Conservation (phyloP, 53 echinoderm and acorn worm species). For the Apostichopus leukothele region DNA sequence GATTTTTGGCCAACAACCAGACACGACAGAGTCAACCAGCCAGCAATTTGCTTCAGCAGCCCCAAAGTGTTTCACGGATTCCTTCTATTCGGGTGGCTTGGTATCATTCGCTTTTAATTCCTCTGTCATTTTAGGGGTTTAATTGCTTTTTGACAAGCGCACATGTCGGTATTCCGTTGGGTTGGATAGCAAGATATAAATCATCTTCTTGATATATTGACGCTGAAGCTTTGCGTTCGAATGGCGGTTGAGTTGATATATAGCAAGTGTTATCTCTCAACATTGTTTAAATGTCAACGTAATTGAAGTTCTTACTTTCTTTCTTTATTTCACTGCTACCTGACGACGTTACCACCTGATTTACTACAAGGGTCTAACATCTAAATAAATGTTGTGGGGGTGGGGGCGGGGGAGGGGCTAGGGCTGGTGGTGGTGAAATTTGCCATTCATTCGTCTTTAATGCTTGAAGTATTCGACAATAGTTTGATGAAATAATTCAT, state of each 20-base stretch:
- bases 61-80: conserved; percentile 38
- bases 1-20: conserved; percentile 26
- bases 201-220: neutral
- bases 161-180: conserved; percentile 30
- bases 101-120: conserved; percentile 20
- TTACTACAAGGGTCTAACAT: neutral
- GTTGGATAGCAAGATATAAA: neutral
- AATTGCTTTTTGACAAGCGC: conserved; percentile 43
- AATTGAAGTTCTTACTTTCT: neutral
- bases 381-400: neutral
- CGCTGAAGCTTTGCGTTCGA: neutral
- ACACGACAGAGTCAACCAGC: conserved; percentile 22
- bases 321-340: neutral
- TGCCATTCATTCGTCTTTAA: no score
- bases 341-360: conserved; percentile 8
- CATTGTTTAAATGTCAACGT: conserved; percentile 9
- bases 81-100: conserved; percentile 14
- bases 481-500: no score
- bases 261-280: neutral
- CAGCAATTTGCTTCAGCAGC: conserved; percentile 36
- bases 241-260: neutral
- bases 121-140: conserved; percentile 23
- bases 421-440: no score
- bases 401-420: no score
- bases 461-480: no score